phyloP scores from a whole-genome alignment of 2,797 vertebrate species.

The Spheniscus humboldti region DNA sequence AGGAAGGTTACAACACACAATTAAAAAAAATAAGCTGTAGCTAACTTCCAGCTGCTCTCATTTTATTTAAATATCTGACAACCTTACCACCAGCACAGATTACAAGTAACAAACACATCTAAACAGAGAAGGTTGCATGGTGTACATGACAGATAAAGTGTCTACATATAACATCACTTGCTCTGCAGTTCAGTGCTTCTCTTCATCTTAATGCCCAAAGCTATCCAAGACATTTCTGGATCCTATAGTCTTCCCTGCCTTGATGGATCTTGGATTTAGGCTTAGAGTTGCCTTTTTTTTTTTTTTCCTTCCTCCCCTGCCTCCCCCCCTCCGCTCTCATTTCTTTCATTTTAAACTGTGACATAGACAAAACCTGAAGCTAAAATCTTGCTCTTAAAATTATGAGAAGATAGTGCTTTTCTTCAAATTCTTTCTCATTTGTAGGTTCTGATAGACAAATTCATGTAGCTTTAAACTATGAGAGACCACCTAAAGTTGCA shows the following conservation, averaged over 20 bases:
- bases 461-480: not conserved
- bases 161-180: not conserved
- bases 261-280: not conserved
- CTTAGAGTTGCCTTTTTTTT: not conserved
- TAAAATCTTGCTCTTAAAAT: not conserved
- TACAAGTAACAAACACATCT: not conserved
- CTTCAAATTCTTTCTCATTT: not conserved
- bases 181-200: not conserved
- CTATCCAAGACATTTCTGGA: not conserved
- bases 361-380: not conserved
- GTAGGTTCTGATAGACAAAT: not conserved
- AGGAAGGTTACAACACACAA: not conserved
- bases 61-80: not conserved
- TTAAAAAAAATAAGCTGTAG: not conserved
- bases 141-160: not conserved
- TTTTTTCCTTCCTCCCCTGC: no score
- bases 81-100: no score
- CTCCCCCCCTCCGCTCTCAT: accelerated
- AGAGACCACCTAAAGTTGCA: not conserved
- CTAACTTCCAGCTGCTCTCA: not conserved
- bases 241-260: not conserved
- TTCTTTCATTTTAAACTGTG: not conserved
- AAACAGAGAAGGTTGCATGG: not conserved
- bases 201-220: not conserved
- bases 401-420: not conserved